Base-by-base conservation (phyloP, 2,888 invertebrate species). In the Aspidapion aeneum region DNA sequence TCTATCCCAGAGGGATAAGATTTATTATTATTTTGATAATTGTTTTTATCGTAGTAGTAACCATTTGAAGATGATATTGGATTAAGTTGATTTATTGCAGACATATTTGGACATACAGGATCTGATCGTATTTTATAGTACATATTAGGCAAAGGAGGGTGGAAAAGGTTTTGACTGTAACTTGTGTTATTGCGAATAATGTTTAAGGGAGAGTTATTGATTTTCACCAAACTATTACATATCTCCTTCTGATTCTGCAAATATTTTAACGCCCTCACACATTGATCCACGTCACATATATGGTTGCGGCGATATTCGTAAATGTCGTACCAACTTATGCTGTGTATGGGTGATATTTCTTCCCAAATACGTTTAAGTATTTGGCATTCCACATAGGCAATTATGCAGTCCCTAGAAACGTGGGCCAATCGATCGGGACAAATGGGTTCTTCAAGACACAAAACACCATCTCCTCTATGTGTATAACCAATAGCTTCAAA, bases 371-470 rank as follows among this genome's bases (percentile, higher is more conserved):
- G 85, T 64, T 88, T 88, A 81, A 93, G 70, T 77, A 91, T 91
- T 86, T 93, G 90, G 74, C 94, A 94, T 81, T 95, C 95, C 55
- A 92, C 91, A 78, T 90, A 90, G 18, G 94, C 95, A 21, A 93
- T 87, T 71, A 94, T 85, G 17, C 93, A 92, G 78, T 95, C 94
- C 60, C 91, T 83, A 0, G 93, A 92, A 1, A 94, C 89, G 65
- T 86, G 87, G 18, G 89, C 86, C 1, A 92, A 90, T 79, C 87
- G 86, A 78, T 93, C 93, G 0, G 91, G 92, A 76, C 93, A 93
- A 63, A 91, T 87, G 19, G 93, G 91, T 5, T 87, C 90, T 64
- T 90, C 88, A 16, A 92, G 79, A 50, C 85, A 81, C 66, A 88
- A 78, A 70, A 87, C 78, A 62, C 87, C 84, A 63, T 82, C 78